Conservation (phyloP, 2,888 invertebrate genomes). For the Hypercompe scribonia region DNA sequence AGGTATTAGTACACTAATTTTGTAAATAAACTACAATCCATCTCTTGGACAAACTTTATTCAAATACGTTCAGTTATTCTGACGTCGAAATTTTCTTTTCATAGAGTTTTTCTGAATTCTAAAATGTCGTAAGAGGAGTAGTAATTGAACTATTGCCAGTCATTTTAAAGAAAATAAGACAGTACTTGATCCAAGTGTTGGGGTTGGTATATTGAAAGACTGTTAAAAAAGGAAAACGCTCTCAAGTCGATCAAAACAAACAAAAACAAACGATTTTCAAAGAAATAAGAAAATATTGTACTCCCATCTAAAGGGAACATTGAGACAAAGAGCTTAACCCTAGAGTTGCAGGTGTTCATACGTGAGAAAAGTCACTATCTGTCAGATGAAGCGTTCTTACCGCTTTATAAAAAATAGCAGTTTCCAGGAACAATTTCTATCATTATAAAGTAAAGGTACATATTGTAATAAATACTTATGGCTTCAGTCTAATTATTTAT, state of each 20-base stretch:
- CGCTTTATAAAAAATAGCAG: background rate
- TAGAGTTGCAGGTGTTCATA: background rate
- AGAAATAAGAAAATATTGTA: no score
- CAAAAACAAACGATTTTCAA: no score
- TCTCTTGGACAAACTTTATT: no score
- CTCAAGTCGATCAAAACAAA: no score
- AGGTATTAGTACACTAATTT: background rate
- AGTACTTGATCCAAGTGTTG: no score
- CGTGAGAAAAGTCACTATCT: background rate
- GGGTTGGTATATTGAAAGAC: background rate
- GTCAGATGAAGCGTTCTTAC: background rate
- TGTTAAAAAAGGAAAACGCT: no score
- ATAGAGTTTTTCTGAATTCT: background rate
- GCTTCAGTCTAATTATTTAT: background rate
- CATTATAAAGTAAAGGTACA: background rate
- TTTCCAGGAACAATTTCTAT: background rate
- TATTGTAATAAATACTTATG: background rate
- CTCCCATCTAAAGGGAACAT: no score
- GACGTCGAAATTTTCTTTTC: background rate
- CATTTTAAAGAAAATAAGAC: no score
- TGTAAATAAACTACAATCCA: background rate
- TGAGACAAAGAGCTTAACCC: no score
- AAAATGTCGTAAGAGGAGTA: background rate
- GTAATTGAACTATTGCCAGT: background rate
- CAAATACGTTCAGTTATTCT: no score